A percentile compares a stretch with the other conserved stretches of the same genome.
These are phyloP conservation scores for Amiota communis DNA, from an alignment of 2,888 invertebrate species.

Conservation along the genomic window DNA sequence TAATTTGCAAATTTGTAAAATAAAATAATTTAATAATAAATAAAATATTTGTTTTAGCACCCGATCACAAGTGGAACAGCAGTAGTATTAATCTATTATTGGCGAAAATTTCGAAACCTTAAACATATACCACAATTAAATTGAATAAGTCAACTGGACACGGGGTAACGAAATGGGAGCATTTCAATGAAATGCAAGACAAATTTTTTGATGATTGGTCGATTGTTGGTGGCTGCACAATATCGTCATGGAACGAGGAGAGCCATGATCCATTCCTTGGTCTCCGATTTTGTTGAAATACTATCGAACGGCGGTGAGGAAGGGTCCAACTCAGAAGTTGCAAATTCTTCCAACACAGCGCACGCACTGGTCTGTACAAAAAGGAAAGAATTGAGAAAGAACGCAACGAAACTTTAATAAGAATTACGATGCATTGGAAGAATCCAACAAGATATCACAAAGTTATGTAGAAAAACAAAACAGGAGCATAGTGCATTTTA, in stretches of 20 bases:
- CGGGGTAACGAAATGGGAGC: slow-evolving; percentile 12
- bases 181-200: not conserved
- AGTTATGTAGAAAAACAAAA: no score
- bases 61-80: no score
- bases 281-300: not conserved
- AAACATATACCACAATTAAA: not conserved
- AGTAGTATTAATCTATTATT: no score
- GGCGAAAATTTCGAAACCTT: not conserved
- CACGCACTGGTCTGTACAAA: not conserved
- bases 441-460: not conserved
- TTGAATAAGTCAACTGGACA: not conserved
- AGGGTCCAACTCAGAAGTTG: not conserved
- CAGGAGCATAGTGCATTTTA: no score
- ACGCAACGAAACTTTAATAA: not conserved
- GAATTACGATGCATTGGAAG: not conserved
- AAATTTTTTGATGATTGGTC: not conserved
- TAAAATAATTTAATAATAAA: no score
- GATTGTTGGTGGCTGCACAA: not conserved
- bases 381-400: not conserved
- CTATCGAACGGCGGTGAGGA: not conserved
- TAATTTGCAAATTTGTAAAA: no score
- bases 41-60: no score
- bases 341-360: not conserved
- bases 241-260: slow-evolving; percentile 1
- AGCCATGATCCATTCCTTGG: not conserved